These are phyloP conservation scores for Anthopleura sola DNA, from an alignment of 64 coral and sea anemone species.

Conservation along the genomic window DNA sequence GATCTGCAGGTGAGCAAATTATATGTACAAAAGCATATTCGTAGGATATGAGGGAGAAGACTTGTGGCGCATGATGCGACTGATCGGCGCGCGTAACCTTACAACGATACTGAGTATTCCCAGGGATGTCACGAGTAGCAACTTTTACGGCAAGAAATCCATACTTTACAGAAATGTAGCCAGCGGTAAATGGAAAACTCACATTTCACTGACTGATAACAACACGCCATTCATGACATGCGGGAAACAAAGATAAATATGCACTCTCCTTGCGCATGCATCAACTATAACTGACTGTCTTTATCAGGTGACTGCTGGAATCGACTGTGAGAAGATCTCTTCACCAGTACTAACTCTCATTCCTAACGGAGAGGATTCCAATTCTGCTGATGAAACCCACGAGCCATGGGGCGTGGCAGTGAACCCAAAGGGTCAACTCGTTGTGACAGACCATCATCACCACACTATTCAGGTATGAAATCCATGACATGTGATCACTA, in stretches of 20 bases:
- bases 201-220: too few species aligned
- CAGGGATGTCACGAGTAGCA: too few species aligned
- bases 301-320: conserved; percentile 66
- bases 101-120: too few species aligned
- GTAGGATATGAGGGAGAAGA: too few species aligned
- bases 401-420: conserved; percentile 78
- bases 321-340: conserved; percentile 78
- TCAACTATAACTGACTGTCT: not conserved
- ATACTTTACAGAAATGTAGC: too few species aligned
- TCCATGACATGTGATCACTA: not conserved
- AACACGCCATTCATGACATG: too few species aligned
- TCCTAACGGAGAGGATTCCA: conserved; percentile 27
- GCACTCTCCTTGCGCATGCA: not conserved
- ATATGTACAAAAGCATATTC: not conserved
- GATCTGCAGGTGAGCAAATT: conserved; percentile 58
- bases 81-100: too few species aligned
- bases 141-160: too few species aligned
- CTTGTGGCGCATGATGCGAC: too few species aligned
- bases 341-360: conserved; percentile 56
- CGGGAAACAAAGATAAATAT: too few species aligned
- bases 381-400: conserved; percentile 58
- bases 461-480: conserved; percentile 49
- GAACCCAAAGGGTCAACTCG: conserved; percentile 59
- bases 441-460: conserved; percentile 80
- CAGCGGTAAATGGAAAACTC: too few species aligned